Base-by-base conservation (phyloP, 1,140 invertebrate genomes). In the Lithobius niger region DNA sequence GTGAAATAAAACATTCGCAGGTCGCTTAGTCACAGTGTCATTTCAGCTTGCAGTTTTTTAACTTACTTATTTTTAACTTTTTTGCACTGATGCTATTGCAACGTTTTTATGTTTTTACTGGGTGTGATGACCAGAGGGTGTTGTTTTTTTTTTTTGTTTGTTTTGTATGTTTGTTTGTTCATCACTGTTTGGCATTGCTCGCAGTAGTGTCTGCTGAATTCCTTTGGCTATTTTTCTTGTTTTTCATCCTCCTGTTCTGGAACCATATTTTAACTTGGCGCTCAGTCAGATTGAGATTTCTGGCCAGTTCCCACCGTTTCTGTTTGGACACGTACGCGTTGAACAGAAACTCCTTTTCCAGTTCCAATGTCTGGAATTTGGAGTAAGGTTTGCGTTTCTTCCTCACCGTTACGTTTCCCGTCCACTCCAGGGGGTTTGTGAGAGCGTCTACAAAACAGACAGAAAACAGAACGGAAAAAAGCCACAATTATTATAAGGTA, bases 201-300 rank as follows among this genome's bases (percentile, higher is more conserved):
- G 48, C 10, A 21, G 44, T 22, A 27, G 16, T 50, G 4, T 50
- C 48, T 24, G 48, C 10, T 28, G 59, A 74, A 69, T 92, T 88
- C 60, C 90, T 77, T 71, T 94, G 89, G 45, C 81, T 88, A 69
- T 92, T 93, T 74, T 97, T 97, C 75, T 99, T 99, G 74, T 94
- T 96, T 75, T 99, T 99, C 96, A 99, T 99, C 57, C 95, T 81
- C 65, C 96, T 79, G 71, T 99, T 99, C 76, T 98, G 94, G 73
- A 97, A 97, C 84, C 83, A 86, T 67, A 88, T 87, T 71, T 88
- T 88, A 63, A 97, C 93, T 74, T 97, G 93, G 53, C 92, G 77
- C 74, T 97, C 93, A 31, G 90, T 91, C 53, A 97, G 76, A 70
- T 91, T 91, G 45, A 97, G 72, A 69, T 90, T 93, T 56, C 90